phyloP scores from a whole-genome alignment of 2,113 vertebrate species.

The Naja naja region DNA sequence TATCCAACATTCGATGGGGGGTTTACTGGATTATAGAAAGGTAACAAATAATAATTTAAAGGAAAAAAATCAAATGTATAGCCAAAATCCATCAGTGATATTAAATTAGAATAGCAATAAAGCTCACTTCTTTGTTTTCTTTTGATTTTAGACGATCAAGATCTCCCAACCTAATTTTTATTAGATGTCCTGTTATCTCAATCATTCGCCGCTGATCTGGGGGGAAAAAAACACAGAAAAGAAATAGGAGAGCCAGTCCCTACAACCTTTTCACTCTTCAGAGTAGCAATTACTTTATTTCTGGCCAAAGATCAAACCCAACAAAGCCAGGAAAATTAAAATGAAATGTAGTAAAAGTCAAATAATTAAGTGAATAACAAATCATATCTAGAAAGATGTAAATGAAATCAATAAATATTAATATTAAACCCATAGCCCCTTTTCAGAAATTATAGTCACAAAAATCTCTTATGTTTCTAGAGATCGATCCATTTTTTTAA shows the following conservation, averaged over 20 bases:
- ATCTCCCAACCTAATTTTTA: constrained; percentile 92
- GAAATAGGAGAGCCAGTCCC: not conserved
- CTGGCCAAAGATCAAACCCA: not conserved
- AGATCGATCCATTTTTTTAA: not conserved
- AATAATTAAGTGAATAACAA: not conserved
- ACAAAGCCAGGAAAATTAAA: not conserved
- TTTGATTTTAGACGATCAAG: constrained; percentile 83
- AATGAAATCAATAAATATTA: not conserved
- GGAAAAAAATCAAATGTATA: no score
- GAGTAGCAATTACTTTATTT: not conserved
- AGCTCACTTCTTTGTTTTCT: constrained; percentile 88
- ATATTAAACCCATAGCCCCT: not conserved
- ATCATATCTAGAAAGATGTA: not conserved
- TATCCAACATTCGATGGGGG: not conserved
- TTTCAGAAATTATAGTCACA: not conserved
- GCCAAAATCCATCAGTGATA: not conserved
- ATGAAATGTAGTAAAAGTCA: not conserved
- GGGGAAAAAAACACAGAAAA: constrained; percentile 27
- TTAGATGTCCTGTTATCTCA: constrained; percentile 90
- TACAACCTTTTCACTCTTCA: not conserved
- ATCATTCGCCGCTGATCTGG: constrained; percentile 94
- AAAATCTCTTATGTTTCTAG: not conserved
- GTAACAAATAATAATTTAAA: not conserved
- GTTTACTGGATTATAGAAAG: not conserved
- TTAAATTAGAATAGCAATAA: not conserved